A percentile compares a stretch with the other conserved stretches of the same genome.
Conservation (phyloP, 1,140 invertebrate genomes). For the Drosophila mauritiana region DNA sequence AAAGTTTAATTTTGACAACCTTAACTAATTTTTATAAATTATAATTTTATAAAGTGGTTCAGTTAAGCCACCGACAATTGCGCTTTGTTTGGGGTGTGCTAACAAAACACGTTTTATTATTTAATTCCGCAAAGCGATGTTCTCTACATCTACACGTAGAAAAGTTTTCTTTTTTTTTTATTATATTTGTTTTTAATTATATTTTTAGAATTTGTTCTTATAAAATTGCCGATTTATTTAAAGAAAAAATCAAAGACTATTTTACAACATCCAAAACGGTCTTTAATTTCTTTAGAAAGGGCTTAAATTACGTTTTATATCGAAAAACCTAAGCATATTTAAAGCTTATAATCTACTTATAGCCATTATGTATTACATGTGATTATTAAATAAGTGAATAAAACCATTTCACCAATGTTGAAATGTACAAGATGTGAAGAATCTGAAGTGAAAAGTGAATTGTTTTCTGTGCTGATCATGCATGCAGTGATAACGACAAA, state of each 20-base stretch:
- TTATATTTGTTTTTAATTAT: too few species aligned
- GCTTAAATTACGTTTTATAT: too few species aligned
- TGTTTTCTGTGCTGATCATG: conserved; percentile 10
- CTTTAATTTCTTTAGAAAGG: too few species aligned
- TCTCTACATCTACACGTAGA: neutral
- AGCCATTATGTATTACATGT: neutral
- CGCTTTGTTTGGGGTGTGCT: neutral
- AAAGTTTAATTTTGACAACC: too few species aligned
- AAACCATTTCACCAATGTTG: neutral
- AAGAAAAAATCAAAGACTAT: too few species aligned
- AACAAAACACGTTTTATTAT: neutral
- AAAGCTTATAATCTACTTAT: neutral
- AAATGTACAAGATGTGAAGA: too few species aligned
- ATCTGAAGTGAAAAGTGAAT: neutral
- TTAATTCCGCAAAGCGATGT: neutral
- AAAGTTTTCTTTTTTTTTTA: neutral
- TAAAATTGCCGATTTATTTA: neutral
- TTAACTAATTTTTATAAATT: neutral
- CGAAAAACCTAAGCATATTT: too few species aligned
- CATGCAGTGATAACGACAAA: conserved; percentile 13
- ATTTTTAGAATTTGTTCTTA: too few species aligned
- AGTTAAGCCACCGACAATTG: neutral
- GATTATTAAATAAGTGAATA: too few species aligned
- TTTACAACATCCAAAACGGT: too few species aligned
- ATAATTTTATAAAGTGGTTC: neutral